Evolutionary conservation across 2,113 vertebrate species (phyloP).

Genomic region (Mus musculus): DNA sequence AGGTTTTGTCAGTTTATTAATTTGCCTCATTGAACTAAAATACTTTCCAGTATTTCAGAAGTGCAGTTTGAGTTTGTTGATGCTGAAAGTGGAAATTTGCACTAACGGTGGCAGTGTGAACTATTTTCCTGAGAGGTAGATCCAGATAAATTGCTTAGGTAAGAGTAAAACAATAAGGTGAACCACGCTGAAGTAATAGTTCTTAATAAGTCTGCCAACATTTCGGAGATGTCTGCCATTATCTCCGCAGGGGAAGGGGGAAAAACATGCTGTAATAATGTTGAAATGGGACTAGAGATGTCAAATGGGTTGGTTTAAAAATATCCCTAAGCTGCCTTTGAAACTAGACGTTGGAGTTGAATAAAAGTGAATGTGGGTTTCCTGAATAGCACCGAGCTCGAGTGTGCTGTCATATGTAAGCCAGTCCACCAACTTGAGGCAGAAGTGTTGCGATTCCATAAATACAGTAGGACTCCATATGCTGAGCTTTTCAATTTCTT

Average conservation of each 20-base stretch:
- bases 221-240: conserved; percentile 44
- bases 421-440: conserved; percentile 83
- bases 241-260: neutral
- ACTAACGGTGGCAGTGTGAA: conserved; percentile 36
- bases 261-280: conserved; percentile 20
- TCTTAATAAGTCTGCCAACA: conserved; percentile 30
- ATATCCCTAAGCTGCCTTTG: conserved; percentile 62
- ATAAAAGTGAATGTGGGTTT: conserved; percentile 72
- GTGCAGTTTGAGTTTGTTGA: conserved; percentile 66
- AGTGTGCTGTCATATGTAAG: conserved; percentile 81
- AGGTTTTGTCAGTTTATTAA: conserved; percentile 51
- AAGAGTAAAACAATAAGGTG: conserved; percentile 33
- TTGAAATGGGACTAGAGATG: conserved; percentile 71
- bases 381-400: conserved; percentile 81
- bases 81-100: conserved; percentile 71
- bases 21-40: conserved; percentile 51
- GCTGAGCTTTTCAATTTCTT: conserved; percentile 84
- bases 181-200: conserved; percentile 45
- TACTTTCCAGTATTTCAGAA: conserved; percentile 78
- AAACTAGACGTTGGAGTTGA: conserved; percentile 77
- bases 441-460: conserved; percentile 89
- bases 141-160: neutral
- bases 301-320: conserved; percentile 73
- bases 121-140: conserved; percentile 39
- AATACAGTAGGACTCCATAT: conserved; percentile 89